A percentile compares a stretch with the other conserved stretches of the same genome.
These are phyloP conservation scores for Oreochromis niloticus DNA, from an alignment of 2,113 vertebrate genomes.

Conservation along the genomic window DNA sequence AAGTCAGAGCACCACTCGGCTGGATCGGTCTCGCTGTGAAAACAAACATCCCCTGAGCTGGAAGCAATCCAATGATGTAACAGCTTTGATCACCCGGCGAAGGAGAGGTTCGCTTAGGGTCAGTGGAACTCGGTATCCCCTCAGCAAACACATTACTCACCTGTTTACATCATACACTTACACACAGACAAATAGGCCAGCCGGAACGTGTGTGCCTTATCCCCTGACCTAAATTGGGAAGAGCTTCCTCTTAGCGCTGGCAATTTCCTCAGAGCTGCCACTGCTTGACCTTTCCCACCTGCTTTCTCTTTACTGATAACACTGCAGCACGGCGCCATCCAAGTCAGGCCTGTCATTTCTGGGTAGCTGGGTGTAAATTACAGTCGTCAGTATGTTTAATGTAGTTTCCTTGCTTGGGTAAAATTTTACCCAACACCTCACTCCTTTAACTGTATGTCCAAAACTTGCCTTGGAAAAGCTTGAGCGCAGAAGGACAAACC, in stretches of 20 bases:
- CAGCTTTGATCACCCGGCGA: constrained; percentile 56
- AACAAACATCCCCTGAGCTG: constrained; percentile 67
- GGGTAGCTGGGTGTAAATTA: background rate
- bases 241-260: background rate
- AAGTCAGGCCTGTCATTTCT: background rate
- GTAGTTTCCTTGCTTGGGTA: background rate
- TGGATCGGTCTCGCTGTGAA: constrained; percentile 45
- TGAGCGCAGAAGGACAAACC: background rate
- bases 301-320: background rate
- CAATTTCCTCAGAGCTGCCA: constrained; percentile 4
- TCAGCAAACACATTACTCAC: constrained; percentile 56
- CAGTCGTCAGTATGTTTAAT: background rate
- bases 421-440: background rate
- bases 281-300: constrained; percentile 4
- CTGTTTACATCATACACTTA: background rate
- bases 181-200: background rate
- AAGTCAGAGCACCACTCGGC: constrained; percentile 55
- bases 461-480: background rate
- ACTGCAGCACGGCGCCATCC: background rate
- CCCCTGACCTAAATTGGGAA: background rate
- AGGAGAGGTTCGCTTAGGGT: constrained; percentile 63
- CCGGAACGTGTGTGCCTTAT: background rate
- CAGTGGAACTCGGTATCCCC: constrained; percentile 53
- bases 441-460: background rate
- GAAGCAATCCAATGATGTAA: constrained; percentile 54